These are phyloP conservation scores for Cathartes aura DNA, from an alignment of 2,113 vertebrate genomes.

Conservation along the genomic window DNA sequence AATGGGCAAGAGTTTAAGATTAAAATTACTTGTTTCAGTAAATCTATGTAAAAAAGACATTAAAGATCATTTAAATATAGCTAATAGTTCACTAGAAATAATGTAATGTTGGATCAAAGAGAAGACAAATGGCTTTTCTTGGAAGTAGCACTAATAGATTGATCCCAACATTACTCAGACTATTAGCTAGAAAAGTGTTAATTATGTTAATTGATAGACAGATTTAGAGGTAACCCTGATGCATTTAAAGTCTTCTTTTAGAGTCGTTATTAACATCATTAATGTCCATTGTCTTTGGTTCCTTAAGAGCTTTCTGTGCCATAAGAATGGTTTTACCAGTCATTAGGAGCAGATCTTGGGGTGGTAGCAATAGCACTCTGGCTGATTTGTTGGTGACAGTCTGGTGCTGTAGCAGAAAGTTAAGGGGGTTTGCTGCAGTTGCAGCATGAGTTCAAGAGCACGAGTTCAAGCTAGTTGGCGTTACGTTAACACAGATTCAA, in stretches of 20 bases:
- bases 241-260: neutral
- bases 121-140: neutral
- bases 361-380: neutral
- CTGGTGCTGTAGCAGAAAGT: neutral
- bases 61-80: conserved; percentile 19
- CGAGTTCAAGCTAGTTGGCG: neutral
- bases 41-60: conserved; percentile 37
- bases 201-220: neutral
- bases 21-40: conserved; percentile 13
- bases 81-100: neutral
- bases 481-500: neutral
- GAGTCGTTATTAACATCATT: neutral
- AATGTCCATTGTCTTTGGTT: neutral
- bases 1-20: conserved; percentile 25
- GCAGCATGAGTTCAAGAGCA: neutral
- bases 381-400: neutral
- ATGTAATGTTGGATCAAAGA: neutral
- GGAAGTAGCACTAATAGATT: neutral
- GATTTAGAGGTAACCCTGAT: neutral
- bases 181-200: neutral
- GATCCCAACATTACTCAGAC: neutral
- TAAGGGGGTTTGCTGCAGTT: neutral
- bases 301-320: neutral
- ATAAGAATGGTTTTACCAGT: neutral
- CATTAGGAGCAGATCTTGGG: neutral